Base-by-base conservation (phyloP, 2,113 vertebrate species). In the Paracanthobrama guichenoti region DNA sequence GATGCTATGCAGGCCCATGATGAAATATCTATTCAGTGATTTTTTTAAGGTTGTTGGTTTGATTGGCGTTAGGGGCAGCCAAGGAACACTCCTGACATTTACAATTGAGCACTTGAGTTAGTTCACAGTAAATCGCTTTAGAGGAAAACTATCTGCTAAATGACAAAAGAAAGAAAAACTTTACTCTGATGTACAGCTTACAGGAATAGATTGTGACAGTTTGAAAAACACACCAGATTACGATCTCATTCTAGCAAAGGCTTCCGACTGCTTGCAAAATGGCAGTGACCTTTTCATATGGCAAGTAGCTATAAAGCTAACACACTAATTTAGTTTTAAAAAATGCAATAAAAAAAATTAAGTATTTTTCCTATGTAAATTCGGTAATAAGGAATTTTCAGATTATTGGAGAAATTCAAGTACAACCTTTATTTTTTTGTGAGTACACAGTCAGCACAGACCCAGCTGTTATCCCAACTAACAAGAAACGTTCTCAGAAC, bases 101-200 rank as follows among this genome's bases (percentile, higher is more conserved):
- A 53, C 73, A 75, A 22, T 4, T 28, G 26, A 31, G 44, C 24
- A 50, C 46, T 7, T 28, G 13, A 74, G 39, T 44, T n/a, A n/a
- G 39, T 72, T 46, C n/a, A 24, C 2, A 12, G 42, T 72, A 16
- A 72, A 72, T 71, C 39, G 14, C 69, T 44, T 46, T 24, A 46
- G 69, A 72, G 42, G 69, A 28, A 75, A 75, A 28, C n/a, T 28
- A 53, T 75, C 46, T 53, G 48, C 14, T 53, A 75, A 73, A 53
- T 75, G 73, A 50, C 16, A 31, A 75, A 20, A 53, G 24, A 28
- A 6, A 26, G 46, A 75, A 75, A 53, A 75, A 28, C 14, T 48
- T 28, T 20, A 26, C 24, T 14, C 28, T 53, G 44, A 75, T 53
- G 73, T 31, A 75, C 44, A 75, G 44, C 13, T 53, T 53, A 75